Evolutionary conservation across 2,113 vertebrate species (phyloP), one percentile per base, ranked within the genome.

Genomic region (Herpetotheres cachinnans): DNA sequence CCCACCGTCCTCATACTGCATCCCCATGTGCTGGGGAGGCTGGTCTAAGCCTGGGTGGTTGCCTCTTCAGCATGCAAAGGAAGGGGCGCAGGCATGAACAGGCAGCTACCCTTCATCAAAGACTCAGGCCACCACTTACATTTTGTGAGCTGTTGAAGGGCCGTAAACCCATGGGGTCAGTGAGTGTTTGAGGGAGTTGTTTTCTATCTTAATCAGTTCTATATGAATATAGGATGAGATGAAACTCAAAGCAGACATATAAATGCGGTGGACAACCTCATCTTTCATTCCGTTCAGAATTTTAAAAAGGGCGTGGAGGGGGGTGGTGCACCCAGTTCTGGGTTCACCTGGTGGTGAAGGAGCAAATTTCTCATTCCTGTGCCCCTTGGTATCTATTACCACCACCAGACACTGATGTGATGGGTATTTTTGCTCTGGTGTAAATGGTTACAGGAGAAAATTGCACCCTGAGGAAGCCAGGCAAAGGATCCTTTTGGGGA

Each of bases 1-100:
- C 55, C 19, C 13, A 16, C 5, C 6, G 2, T 46, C 52, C 76
- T 80, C 44, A 2, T 38, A 5, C 65, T 44, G 34, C 0, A 0
- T 79, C 30, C 36, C 36, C 16, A 2, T 9, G 38, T 20, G 34
- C 78, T 79, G 49, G 52, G 46, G 36, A 49, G 74, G 42, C 30
- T 54, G 40, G 16, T 61, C 40, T 59, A n/a, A 59, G 61, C 82
- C 38, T 50, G 38, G 19, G 42, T 61, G 32, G 36, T 22, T 18
- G 7, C 25, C 22, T 58, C 38, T 49, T 70, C 6, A 13, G 14
- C 1, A 0, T 27, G 47, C 36, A 29, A 70, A 59, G 42, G 65
- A 49, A 52, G 56, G 56, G 36, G 7, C 6, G 2, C 16, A n/a
- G 47, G 59, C 36, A 50, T 16, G 11, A 42, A 7, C 14, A 30